Evolutionary conservation across 1,140 invertebrate species (phyloP).

Genomic region (Drosophila orosa): DNA sequence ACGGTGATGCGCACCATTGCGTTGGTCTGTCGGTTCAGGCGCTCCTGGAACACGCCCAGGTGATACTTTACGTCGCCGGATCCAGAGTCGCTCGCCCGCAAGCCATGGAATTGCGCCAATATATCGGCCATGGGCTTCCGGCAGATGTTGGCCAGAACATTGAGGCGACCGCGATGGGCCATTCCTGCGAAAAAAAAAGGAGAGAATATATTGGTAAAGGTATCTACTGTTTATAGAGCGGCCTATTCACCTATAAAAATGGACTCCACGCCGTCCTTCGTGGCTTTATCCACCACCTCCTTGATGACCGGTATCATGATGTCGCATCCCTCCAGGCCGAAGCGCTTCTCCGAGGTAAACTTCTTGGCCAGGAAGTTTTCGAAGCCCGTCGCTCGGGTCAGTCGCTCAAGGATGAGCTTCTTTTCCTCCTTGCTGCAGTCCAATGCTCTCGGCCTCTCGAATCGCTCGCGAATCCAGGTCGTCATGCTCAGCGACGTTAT

Average conservation of each 20-base stretch:
- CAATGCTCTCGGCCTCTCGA: conserved; percentile 88
- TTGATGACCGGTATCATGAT: conserved; percentile 94
- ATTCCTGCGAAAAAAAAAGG: conserved; percentile 91
- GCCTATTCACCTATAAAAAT: conserved; percentile 53
- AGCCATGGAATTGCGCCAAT: conserved; percentile 93
- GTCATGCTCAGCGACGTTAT: conserved; percentile 91
- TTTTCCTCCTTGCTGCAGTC: conserved; percentile 50
- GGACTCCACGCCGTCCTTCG: conserved; percentile 91
- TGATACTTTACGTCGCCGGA: conserved; percentile 99
- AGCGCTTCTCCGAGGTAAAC: conserved; percentile 95
- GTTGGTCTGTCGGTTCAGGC: conserved; percentile 91
- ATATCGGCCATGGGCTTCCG: conserved; percentile 93
- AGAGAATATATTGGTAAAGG: conserved; percentile 78
- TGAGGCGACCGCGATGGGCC: conserved; percentile 96
- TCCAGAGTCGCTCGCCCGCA: conserved; percentile 90
- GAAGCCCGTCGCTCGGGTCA: conserved; percentile 85
- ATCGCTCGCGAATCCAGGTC: conserved; percentile 91
- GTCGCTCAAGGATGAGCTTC: conserved; percentile 56
- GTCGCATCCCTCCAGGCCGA: conserved; percentile 96
- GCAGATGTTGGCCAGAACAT: conserved; percentile 95
- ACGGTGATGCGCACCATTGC: conserved; percentile 92
- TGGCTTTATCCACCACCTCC: conserved; percentile 93
- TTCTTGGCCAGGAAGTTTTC: conserved; percentile 95
- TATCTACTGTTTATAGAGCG: accelerated
- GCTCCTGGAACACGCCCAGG: conserved; percentile 93